Percentiles rank a stretch among this genome's conserved stretches.
Conservation (phyloP, 2,888 invertebrate genomes). For the Clusia tigrina region DNA sequence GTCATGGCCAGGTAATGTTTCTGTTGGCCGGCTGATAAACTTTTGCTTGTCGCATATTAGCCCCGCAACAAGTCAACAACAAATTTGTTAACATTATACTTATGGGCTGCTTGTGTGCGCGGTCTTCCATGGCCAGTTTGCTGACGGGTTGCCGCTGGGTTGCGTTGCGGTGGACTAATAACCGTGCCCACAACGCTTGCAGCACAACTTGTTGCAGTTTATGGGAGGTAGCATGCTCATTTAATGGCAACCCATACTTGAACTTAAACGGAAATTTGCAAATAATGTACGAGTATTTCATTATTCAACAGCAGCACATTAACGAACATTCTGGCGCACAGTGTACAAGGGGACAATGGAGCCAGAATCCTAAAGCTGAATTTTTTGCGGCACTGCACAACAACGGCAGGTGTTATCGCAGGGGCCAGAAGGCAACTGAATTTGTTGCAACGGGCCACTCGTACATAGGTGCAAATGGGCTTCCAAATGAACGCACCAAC, state of each 20-base stretch:
- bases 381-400: no score
- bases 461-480: no score
- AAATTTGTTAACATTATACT: conserved; percentile 39
- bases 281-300: neutral
- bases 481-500: no score
- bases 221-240: neutral
- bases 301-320: no score
- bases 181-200: neutral
- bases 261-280: neutral
- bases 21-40: no score
- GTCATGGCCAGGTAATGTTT: neutral
- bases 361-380: no score
- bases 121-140: neutral
- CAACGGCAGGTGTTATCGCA: no score
- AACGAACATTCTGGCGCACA: no score
- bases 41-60: conserved; percentile 4
- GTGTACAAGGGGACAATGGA: no score
- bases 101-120: neutral
- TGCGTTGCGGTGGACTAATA: neutral
- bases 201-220: neutral
- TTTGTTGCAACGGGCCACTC: no score
- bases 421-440: no score
- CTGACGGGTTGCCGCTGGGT: neutral
- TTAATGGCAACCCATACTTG: neutral
- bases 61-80: conserved; percentile 31